Evolutionary conservation across 2,888 invertebrate genomes (phyloP), one percentile per base, ranked within the genome.

Genomic region (Candidula unifasciata): DNA sequence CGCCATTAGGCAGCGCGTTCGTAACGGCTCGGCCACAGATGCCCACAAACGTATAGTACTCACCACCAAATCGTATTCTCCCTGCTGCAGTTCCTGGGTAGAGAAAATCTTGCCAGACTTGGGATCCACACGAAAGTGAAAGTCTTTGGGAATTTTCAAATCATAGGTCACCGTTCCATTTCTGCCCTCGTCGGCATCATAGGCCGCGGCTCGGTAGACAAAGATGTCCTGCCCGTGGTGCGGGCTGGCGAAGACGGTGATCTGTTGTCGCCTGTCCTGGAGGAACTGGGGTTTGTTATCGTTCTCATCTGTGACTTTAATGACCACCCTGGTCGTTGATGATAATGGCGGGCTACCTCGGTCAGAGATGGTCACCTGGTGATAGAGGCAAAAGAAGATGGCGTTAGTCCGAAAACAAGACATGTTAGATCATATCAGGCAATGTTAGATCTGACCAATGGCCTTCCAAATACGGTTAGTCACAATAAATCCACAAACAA

Each of bases 31-130:
- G n/a, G n/a, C n/a, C n/a, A n/a, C n/a, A n/a, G n/a, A n/a, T n/a
- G n/a, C n/a, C n/a, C n/a, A 44, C 6, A 24, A n/a, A 74, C 27
- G 13, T 10, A 8, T 3, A 6, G 1, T 27, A 87, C 91, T 95
- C 94, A 96, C 96, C 93, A 95, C 95, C 89, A 96, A 94, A 90
- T 96, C 96, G 91, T 95, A 95, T 90, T 87, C 86, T 27, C 96
- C 96, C 71, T 96, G 95, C 88, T 95, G 95, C 88, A 97, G 96
- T 82, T 95, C 95, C 89, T 96, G 95, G 88, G 96, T 95, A 73
- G 96, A 96, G 93, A 96, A 96, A 84, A 98, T 96, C 92, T 97
- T 96, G 24, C 98, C 98, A 21, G 96, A 96, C 89, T 94, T 94
- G 33, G 96, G 96, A 94, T 97, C 96, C 88, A 98, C 96, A 87